phyloP scores from a whole-genome alignment of 2,888 invertebrate species.

The Cataglyphis altisquamis region DNA sequence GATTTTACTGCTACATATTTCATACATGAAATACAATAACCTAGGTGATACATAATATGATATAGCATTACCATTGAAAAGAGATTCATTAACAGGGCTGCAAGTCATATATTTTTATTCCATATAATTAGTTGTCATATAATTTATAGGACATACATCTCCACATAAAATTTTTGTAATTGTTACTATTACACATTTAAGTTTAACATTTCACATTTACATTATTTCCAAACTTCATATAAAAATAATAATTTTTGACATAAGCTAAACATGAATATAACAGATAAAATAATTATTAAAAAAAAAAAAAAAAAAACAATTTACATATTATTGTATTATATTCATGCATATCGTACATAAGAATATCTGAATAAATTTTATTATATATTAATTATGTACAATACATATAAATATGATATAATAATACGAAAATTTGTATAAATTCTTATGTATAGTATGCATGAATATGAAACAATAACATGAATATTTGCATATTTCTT shows the following conservation, averaged over 20 bases:
- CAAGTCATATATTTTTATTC: conserved; percentile 56
- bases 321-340: conserved; percentile 1
- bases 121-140: conserved; percentile 21
- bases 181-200: conserved; percentile 8
- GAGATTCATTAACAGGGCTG: conserved; percentile 54
- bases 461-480: conserved; percentile 7
- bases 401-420: background rate
- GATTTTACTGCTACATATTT: conserved; percentile 61
- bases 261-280: background rate
- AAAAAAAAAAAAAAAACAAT: background rate
- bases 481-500: conserved; percentile 24
- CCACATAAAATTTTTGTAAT: conserved; percentile 23
- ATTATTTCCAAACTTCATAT: background rate
- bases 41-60: conserved; percentile 77
- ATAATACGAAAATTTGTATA: conserved; percentile 4
- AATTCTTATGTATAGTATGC: background rate
- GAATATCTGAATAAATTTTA: background rate
- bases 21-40: conserved; percentile 80
- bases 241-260: background rate
- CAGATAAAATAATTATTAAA: conserved; percentile 3
- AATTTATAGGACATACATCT: conserved; percentile 53
- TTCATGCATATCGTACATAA: background rate
- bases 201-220: background rate
- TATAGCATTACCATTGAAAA: conserved; percentile 69
- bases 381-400: conserved; percentile 14